Conservation (phyloP, 2,113 vertebrate genomes). For the Gnathonemus longibarbis region DNA sequence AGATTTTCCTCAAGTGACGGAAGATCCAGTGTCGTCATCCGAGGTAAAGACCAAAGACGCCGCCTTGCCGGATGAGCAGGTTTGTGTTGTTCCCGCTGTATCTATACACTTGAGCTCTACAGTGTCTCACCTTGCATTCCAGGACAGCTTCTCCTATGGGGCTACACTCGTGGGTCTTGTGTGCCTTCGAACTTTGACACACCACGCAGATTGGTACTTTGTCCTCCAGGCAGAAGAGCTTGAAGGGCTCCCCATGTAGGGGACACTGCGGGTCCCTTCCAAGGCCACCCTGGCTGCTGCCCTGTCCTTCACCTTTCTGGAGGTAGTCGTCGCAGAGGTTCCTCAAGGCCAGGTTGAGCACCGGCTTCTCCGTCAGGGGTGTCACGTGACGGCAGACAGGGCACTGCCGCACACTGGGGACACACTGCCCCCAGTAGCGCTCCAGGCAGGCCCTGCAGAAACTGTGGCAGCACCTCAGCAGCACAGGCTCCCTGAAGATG, state of each 20-base stretch:
- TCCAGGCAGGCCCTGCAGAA: constrained; percentile 54
- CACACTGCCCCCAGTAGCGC: constrained; percentile 40
- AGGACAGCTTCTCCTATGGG: constrained; percentile 47
- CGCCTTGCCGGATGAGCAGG: background rate
- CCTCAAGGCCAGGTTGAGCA: constrained; percentile 51
- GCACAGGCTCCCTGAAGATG: constrained; percentile 56
- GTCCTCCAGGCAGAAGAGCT: constrained; percentile 56
- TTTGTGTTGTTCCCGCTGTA: background rate
- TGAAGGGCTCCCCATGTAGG: constrained; percentile 52
- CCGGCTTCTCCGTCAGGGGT: constrained; percentile 37
- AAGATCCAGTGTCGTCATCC: background rate
- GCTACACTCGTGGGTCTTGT: constrained; percentile 54
- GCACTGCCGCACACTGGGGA: constrained; percentile 32
- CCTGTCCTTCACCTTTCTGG: constrained; percentile 28
- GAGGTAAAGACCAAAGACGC: background rate
- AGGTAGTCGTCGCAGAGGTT: constrained; percentile 53
- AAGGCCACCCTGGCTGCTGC: background rate
- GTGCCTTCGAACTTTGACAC: constrained; percentile 55
- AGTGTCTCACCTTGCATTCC: constrained; percentile 46
- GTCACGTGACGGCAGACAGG: constrained; percentile 47
- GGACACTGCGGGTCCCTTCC: constrained; percentile 27
- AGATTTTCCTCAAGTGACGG: background rate
- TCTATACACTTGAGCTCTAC: background rate
- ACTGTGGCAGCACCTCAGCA: constrained; percentile 63
- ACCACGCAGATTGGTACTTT: constrained; percentile 55